phyloP scores from a whole-genome alignment of 2,113 vertebrate species.

The Eurypyga helias region DNA sequence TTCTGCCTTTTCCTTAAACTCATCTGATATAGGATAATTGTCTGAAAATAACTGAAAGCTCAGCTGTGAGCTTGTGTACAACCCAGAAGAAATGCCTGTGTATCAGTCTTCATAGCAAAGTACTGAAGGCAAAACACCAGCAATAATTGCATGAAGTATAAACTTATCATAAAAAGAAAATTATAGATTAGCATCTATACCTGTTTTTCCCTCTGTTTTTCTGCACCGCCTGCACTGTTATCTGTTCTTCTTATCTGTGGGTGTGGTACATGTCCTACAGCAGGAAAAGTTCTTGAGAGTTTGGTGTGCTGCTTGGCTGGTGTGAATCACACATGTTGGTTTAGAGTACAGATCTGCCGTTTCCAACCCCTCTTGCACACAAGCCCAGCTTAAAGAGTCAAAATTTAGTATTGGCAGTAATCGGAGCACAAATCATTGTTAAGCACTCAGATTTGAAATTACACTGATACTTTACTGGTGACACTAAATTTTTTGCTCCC shows the following conservation, averaged over 20 bases:
- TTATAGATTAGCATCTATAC: background rate
- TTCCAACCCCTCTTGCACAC: background rate
- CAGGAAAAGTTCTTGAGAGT: background rate
- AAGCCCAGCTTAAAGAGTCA: background rate
- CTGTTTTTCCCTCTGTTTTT: background rate
- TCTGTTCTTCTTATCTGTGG: background rate
- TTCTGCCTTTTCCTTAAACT: background rate
- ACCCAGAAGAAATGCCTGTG: background rate
- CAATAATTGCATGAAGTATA: background rate
- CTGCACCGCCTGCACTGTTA: background rate
- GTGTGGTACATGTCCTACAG: conserved; percentile 15
- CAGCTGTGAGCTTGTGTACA: background rate
- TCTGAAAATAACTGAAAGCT: background rate
- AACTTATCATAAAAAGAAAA: conserved; percentile 11
- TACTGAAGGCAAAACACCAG: background rate
- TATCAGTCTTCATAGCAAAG: background rate
- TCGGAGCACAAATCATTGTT: background rate
- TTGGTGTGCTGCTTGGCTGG: background rate
- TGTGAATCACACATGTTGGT: background rate
- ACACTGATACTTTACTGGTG: background rate
- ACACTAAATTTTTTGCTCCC: background rate
- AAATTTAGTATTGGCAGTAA: background rate
- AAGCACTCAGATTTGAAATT: background rate
- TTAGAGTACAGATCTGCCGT: background rate
- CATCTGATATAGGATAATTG: background rate